Evolutionary conservation across 1,140 invertebrate genomes (phyloP), one percentile per base, ranked within the genome.

Genomic region (Lordiphosa mommai): DNA sequence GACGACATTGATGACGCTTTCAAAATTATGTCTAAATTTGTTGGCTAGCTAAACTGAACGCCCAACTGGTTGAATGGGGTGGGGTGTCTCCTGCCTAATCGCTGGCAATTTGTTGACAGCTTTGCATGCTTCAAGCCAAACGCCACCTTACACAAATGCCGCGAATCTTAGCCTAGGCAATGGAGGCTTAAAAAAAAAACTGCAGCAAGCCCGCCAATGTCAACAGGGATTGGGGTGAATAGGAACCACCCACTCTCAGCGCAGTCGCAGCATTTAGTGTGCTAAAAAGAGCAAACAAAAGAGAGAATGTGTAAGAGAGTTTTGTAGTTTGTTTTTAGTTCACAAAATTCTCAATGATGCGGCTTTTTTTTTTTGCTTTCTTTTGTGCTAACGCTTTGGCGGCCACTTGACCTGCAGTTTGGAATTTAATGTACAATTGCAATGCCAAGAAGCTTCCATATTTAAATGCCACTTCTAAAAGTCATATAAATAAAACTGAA

Each of bases 71-170:
- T 33, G 12, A 6, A 32, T 14, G 12, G 16, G 6, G 4, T n/a
- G n/a, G 13, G 8, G 13, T n/a, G 43, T 32, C 9, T 40, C 40
- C 20, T 13, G 47, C 48, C 63, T 79, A 77, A 77, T 79, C 73
- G 76, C 66, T 61, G 66, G 36, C 76, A 80, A 74, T 82, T 74
- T 80, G 74, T 67, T 71, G 74, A 80, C 70, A 74, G 71, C 58
- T 74, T 74, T 65, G 63, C 58, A 51, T 68, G 68, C 68, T 56
- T 46, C 27, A 38, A 58, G 37, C 52, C 10, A 33, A 37, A 17
- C 13, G 32, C 29, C 44, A 38, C 38, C 66, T 58, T 47, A 33
- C 37, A 56, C 72, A 53, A 76, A 55, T 57, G 53, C 44, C 56
- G 37, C 61, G 74, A 61, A 70, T 79, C 72, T 70, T 44, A 29